phyloP scores from a whole-genome alignment of 2,113 vertebrate genomes.

The Chaetops frenatus region DNA sequence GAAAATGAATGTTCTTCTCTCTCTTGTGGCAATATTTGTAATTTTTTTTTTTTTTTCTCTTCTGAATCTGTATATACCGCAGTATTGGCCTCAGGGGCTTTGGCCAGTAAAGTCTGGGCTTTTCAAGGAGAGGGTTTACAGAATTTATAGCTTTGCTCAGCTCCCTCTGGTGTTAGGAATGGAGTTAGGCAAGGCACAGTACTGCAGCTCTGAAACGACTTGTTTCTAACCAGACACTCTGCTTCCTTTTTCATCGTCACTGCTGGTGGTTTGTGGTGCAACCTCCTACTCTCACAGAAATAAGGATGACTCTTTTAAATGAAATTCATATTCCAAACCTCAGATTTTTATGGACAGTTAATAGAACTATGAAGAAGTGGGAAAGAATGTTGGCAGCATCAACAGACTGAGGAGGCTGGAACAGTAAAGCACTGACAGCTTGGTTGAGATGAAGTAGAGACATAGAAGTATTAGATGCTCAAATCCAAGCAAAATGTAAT shows the following conservation, averaged over 20 bases:
- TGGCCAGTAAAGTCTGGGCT: fast-evolving
- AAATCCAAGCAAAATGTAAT: neutral
- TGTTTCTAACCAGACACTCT: neutral
- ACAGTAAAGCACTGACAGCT: neutral
- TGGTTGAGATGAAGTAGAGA: neutral
- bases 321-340: neutral
- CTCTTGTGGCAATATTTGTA: neutral
- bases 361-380: neutral
- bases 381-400: neutral
- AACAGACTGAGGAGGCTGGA: neutral
- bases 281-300: neutral
- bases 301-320: neutral
- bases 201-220: neutral
- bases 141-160: neutral
- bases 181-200: neutral
- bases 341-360: neutral
- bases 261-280: neutral
- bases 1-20: fast-evolving
- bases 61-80: neutral
- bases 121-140: neutral
- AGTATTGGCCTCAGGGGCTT: neutral
- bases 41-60: neutral
- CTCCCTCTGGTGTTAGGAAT: constrained; percentile 1
- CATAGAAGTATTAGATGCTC: neutral
- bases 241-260: neutral